Evolutionary conservation across 2,797 vertebrate species (phyloP).

Genomic region (Cheirogaleus major): DNA sequence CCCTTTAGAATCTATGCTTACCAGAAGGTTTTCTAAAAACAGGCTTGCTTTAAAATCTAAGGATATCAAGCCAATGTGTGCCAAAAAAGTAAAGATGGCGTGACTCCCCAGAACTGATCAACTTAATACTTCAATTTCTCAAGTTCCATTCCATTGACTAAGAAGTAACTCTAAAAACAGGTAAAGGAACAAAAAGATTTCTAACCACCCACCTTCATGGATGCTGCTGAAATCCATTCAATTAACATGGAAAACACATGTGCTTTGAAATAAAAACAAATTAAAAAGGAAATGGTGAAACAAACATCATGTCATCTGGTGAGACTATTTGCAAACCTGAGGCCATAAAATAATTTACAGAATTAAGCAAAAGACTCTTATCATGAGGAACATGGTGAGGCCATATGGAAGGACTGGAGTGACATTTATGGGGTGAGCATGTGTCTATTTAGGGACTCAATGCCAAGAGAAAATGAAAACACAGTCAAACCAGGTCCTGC

Average conservation of each 20-base stretch:
- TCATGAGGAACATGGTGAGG: not conserved
- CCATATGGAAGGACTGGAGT: not conserved
- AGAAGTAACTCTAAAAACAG: not conserved
- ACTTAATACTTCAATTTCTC: not conserved
- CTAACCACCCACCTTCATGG: not conserved
- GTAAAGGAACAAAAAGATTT: not conserved
- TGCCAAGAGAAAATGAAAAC: not conserved
- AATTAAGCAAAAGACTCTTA: not conserved
- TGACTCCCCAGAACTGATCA: not conserved
- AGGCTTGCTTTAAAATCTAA: not conserved
- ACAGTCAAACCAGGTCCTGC: not conserved
- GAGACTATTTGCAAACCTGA: not conserved
- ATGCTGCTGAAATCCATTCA: not conserved
- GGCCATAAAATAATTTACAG: not conserved
- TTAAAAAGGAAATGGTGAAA: not conserved
- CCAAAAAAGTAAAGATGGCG: not conserved
- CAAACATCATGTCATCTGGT: not conserved
- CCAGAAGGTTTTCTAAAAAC: not conserved
- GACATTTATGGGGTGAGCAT: not conserved
- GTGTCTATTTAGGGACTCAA: not conserved
- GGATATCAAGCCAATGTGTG: not conserved
- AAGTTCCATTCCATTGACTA: not conserved
- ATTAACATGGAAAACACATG: not conserved
- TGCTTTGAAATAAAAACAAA: not conserved
- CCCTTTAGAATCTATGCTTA: not conserved